Evolutionary conservation across 2,113 vertebrate species (phyloP), one percentile per base, ranked within the genome.

Genomic region (Dolichallabes microphthalmus): DNA sequence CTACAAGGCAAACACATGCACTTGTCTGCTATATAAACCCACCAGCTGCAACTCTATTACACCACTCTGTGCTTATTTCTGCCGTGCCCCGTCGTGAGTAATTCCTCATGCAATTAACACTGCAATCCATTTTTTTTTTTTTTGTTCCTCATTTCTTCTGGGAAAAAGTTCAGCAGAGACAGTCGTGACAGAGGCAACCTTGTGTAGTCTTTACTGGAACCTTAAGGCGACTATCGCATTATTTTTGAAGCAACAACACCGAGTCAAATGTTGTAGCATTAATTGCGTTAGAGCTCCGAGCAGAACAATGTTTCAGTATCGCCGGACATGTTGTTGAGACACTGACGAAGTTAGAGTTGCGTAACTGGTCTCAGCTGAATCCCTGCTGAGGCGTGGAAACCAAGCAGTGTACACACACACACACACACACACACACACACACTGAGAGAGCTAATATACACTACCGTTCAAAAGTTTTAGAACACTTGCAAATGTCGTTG

Each of bases 321-420:
- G 9, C 17, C 50, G 27, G 69, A 27, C 25, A 53, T 22, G 25
- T 52, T 73, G 69, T 45, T 45, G 82, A 86, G 89, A 90, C 88
- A 82, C 82, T 86, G 35, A 89, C 84, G 76, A 58, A 86, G 85
- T 92, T 91, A 76, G 7, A 0, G 39, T 30, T 35, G 35, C 20
- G 14, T 91, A 90, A 93, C 89, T 50, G 78, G 22, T 27, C 71
- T 89, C 90, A 73, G 89, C 88, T 93, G 92, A 93, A 88, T 92
- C 88, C 20, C 58, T 63, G 86, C 80, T 86, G 84, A 88, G 79
- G 35, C 75, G 25, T 22, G 86, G 90, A 87, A 80, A 69, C 84
- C 88, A 90, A 88, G 90, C 61, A 88, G 69, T 79, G 83, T 86
- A 86, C 83, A 86, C 58, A 57, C 85, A 80, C 0, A 66, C 25